Percentiles rank a stretch among this genome's conserved stretches.
Conservation (phyloP, 2,113 vertebrate species). For the Ailuropoda melanoleuca region DNA sequence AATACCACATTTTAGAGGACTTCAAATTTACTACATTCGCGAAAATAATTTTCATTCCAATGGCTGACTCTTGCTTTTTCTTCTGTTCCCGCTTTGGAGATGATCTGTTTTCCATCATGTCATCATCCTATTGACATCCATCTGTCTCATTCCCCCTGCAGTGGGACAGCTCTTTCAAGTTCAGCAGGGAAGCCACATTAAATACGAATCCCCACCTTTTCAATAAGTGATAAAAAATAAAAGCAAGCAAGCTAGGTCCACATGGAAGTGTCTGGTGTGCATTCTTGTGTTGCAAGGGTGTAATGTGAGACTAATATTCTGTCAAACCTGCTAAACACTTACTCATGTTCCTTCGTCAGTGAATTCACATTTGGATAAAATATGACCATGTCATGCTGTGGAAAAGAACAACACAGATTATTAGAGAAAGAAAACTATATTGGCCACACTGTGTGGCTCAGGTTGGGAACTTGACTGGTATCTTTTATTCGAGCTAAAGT, state of each 20-base stretch:
- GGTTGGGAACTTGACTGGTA: not conserved
- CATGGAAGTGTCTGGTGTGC: not conserved
- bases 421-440: not conserved
- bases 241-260: not conserved
- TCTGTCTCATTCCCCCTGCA: not conserved
- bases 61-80: constrained; percentile 29
- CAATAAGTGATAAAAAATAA: not conserved
- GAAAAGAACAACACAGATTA: constrained; percentile 20
- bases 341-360: not conserved
- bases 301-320: not conserved
- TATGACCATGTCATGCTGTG: not conserved
- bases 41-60: not conserved
- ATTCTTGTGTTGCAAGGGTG: not conserved
- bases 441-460: not conserved
- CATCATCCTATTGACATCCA: not conserved
- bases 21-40: not conserved
- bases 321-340: not conserved
- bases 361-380: not conserved
- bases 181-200: not conserved
- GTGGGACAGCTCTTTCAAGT: not conserved
- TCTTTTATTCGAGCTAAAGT: not conserved
- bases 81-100: not conserved
- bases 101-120: not conserved
- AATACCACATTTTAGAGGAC: constrained; percentile 3
- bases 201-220: not conserved